Evolutionary conservation across 2,113 vertebrate species (phyloP), one percentile per base, ranked within the genome.

Genomic region (Notechis scutatus): DNA sequence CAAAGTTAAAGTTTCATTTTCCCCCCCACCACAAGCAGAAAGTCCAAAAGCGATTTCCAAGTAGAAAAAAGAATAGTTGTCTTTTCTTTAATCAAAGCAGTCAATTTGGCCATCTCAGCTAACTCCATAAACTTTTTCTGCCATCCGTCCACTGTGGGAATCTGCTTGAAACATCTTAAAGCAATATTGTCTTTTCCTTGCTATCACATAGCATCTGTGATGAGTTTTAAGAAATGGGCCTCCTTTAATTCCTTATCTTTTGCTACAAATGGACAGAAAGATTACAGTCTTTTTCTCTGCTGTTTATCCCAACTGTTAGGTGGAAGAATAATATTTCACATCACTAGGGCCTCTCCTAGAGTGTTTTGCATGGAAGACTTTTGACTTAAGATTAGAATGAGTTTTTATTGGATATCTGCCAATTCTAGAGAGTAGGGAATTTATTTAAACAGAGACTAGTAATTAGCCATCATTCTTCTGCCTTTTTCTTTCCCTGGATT

Each of bases 341-440:
- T 93, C 12, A 11, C 56, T 1, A 18, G 7, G 9, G 92, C 92
- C 94, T 96, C 96, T 96, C 96, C 39, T 96, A 95, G 97, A 97
- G 94, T 92, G 93, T 92, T 97, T 93, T 95, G 91, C 93, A 94
- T 29, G 92, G 90, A 94, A 97, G 95, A 93, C 94, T 97, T 0
- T 4, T 96, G 96, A 94, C 94, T 92, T 96, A 47, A 89, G 96
- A 97, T 97, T 95, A 97, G 97, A 97, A 96, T 95, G 96, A 97
- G 96, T 96, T 97, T 97, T 95, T 97, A 14, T 95, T 98, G 98
- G 97, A 96, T 94, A 91, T 91, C 92, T 93, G 96, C 97, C 96
- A 97, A 92, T 92, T 95, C 47, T 39, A 92, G 93, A 94, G 95
- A 97, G 94, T 3, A 34, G 54, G 91, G 96, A 93, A 96, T 97